These are phyloP conservation scores for Lutjanus erythropterus DNA, from an alignment of 2,113 vertebrate species.

Conservation along the genomic window DNA sequence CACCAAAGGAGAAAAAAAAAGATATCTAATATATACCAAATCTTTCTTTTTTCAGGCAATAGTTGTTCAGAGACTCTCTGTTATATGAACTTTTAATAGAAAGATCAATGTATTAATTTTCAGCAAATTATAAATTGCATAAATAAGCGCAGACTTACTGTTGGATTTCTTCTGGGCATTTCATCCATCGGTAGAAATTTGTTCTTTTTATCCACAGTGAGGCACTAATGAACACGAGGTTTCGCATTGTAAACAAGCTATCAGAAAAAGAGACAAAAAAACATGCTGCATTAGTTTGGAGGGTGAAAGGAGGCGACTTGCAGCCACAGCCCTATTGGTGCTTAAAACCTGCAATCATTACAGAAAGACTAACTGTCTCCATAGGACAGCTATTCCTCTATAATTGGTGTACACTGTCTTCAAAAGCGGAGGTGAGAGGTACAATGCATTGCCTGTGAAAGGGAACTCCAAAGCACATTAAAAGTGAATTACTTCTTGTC, in stretches of 20 bases:
- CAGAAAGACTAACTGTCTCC: conserved; percentile 75
- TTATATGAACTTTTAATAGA: background rate
- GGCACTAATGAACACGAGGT: conserved; percentile 38
- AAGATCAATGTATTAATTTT: too few species aligned
- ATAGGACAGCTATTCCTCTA: conserved; percentile 80
- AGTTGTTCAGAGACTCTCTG: background rate
- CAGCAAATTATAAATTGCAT: background rate
- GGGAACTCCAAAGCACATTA: conserved; percentile 87
- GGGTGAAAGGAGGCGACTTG: conserved; percentile 51
- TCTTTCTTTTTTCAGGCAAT: background rate
- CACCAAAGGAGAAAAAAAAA: too few species aligned
- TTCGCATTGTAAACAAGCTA: conserved; percentile 31
- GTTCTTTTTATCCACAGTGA: conserved; percentile 24
- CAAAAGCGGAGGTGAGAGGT: conserved; percentile 83
- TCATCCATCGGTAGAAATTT: conserved; percentile 1
- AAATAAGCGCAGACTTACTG: background rate
- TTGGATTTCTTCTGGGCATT: background rate
- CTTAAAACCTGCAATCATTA: conserved; percentile 49
- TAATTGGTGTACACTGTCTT: conserved; percentile 87
- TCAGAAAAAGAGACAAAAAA: conserved; percentile 34
- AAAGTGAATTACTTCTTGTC: conserved; percentile 87
- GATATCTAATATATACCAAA: background rate
- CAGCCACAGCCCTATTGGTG: conserved; percentile 51
- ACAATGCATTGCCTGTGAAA: conserved; percentile 84
- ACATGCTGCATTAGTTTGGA: conserved; percentile 31